Conservation (phyloP, 2,888 invertebrate species). For the Aphidoletes aphidimyza region DNA sequence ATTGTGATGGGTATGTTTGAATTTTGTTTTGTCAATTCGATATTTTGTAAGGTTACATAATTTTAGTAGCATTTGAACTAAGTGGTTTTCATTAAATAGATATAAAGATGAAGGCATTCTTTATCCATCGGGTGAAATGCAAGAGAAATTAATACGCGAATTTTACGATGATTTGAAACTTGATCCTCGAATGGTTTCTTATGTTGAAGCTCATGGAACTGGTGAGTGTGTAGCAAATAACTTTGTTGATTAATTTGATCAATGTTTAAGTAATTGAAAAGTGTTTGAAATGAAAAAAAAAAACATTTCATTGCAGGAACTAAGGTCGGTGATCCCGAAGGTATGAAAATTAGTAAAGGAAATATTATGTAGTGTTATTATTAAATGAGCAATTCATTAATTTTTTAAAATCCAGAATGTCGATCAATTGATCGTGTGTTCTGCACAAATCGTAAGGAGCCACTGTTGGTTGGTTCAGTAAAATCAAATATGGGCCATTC, state of each 20-base stretch:
- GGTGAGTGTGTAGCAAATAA: conserved; percentile 61
- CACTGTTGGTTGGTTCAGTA: conserved; percentile 87
- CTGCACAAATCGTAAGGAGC: conserved; percentile 77
- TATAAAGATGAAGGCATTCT: conserved; percentile 78
- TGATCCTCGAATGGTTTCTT: conserved; percentile 76
- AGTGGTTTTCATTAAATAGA: conserved; percentile 66
- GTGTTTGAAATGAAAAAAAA: background rate
- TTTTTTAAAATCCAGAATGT: too few relatives aligned
- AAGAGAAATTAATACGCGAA: conserved; percentile 72
- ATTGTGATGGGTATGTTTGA: conserved; percentile 73
- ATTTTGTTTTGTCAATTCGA: background rate
- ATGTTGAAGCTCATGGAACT: conserved; percentile 89
- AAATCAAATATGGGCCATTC: conserved; percentile 96
- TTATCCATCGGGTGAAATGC: conserved; percentile 74
- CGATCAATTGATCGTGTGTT: conserved; percentile 83
- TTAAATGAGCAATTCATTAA: too few relatives aligned
- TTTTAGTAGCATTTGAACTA: background rate
- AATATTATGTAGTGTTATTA: too few relatives aligned
- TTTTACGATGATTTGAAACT: conserved; percentile 78
- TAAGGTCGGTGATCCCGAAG: conserved; percentile 83
- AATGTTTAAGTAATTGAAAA: background rate
- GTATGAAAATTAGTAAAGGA: too few relatives aligned
- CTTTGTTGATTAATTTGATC: background rate
- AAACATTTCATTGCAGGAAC: conserved; percentile 68
- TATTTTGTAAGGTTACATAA: background rate